Evolutionary conservation across 2,797 vertebrate genomes (phyloP).

Genomic region (Neosalanx taihuensis): DNA sequence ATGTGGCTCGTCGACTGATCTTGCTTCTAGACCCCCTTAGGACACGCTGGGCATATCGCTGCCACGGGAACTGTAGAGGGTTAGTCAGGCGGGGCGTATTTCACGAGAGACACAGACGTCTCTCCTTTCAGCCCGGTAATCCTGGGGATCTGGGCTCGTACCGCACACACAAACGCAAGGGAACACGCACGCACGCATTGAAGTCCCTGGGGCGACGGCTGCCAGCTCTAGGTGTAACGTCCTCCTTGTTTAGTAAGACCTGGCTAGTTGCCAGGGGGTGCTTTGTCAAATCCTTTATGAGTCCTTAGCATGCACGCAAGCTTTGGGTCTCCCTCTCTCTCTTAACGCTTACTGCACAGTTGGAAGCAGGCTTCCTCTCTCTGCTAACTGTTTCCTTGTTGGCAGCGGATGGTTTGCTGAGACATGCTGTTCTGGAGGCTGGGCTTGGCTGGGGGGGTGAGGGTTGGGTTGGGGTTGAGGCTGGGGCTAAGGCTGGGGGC

Average conservation of each 20-base stretch:
- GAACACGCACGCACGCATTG: conserved; percentile 15
- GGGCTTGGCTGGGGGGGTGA: too few relatives aligned
- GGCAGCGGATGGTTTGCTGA: conserved; percentile 12
- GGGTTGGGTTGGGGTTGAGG: too few relatives aligned
- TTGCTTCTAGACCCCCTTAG: neutral
- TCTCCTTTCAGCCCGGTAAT: conserved; percentile 69
- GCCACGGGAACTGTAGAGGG: conserved; percentile 37
- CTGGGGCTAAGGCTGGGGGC: too few relatives aligned
- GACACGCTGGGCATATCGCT: conserved; percentile 1
- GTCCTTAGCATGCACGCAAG: conserved; percentile 54
- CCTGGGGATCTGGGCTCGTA: conserved; percentile 64
- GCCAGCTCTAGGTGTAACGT: conserved; percentile 55
- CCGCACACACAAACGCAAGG: conserved; percentile 55
- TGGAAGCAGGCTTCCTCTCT: conserved; percentile 19
- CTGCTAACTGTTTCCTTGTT: conserved; percentile 4
- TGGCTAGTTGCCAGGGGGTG: conserved; percentile 57
- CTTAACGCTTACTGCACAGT: conserved; percentile 25
- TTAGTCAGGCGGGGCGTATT: conserved; percentile 41
- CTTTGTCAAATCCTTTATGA: conserved; percentile 62
- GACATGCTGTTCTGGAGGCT: neutral
- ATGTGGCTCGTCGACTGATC: neutral
- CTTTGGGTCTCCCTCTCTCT: conserved; percentile 31
- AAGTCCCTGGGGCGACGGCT: conserved; percentile 56
- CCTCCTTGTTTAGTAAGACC: conserved; percentile 47
- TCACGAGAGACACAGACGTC: conserved; percentile 53